Percentiles rank a stretch among this genome's conserved stretches.
Evolutionary conservation across 2,113 vertebrate species (phyloP).

Genomic region (Platichthys flesus): DNA sequence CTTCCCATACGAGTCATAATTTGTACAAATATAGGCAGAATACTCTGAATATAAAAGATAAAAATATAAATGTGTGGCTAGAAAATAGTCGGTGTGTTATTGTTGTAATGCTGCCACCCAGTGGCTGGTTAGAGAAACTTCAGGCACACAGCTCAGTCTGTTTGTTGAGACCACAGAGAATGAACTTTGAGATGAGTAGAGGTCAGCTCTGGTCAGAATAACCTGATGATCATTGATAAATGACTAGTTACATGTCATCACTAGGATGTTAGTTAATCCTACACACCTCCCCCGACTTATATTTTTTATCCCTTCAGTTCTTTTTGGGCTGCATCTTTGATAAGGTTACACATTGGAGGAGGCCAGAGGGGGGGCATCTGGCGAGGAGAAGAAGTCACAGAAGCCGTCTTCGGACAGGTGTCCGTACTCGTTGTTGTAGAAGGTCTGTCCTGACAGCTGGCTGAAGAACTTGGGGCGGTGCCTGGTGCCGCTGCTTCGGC

Average conservation of each 20-base stretch:
- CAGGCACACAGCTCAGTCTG: conserved; percentile 66
- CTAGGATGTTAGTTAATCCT: conserved; percentile 11
- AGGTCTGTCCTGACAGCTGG: conserved; percentile 90
- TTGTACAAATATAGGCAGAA: conserved; percentile 79
- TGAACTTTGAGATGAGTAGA: conserved; percentile 37
- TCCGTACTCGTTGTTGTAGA: conserved; percentile 96
- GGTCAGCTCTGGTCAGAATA: conserved; percentile 12
- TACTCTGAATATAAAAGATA: conserved; percentile 79
- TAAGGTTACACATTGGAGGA: conserved; percentile 78
- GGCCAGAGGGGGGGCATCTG: conserved; percentile 59
- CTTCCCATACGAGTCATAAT: conserved; percentile 55
- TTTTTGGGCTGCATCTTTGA: conserved; percentile 14
- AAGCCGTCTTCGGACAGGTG: conserved; percentile 87
- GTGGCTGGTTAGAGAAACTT: conserved; percentile 77
- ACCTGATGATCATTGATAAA: conserved; percentile 17
- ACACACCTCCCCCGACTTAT: conserved; percentile 4
- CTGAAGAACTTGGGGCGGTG: conserved; percentile 78
- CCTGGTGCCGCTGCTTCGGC: conserved; percentile 62
- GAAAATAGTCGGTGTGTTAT: conserved; percentile 63
- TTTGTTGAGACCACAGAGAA: conserved; percentile 30
- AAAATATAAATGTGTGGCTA: conserved; percentile 69
- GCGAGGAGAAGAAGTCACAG: conserved; percentile 81
- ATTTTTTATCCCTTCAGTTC: neutral
- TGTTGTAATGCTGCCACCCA: conserved; percentile 81
- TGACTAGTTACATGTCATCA: conserved; percentile 23